Conservation (phyloP, 2,113 vertebrate genomes). For the Riparia riparia region DNA sequence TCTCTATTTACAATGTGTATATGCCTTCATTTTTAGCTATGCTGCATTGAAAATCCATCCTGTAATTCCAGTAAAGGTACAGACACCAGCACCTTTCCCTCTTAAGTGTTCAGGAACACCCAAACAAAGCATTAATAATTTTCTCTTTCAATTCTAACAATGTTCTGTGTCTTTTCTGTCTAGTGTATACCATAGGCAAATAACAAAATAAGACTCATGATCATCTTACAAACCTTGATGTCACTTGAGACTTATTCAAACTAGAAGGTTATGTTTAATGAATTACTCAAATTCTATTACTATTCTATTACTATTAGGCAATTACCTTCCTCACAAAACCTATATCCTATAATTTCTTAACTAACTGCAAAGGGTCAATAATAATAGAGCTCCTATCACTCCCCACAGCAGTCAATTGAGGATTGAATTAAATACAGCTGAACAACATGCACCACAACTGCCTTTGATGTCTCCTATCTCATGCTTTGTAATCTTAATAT, state of each 20-base stretch:
- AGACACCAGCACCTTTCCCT: not conserved
- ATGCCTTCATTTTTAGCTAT: not conserved
- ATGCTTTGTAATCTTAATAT: not conserved
- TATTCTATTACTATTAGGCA: not conserved
- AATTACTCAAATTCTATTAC: not conserved
- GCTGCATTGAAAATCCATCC: not conserved
- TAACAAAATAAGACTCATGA: not conserved
- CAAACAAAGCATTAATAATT: not conserved
- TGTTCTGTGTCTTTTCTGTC: not conserved
- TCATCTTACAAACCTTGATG: not conserved
- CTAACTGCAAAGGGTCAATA: not conserved
- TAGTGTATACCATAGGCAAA: not conserved
- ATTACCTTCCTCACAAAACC: not conserved
- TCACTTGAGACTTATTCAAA: not conserved
- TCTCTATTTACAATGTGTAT: not conserved
- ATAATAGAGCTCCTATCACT: not conserved
- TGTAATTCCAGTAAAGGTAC: not conserved
- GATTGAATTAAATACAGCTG: not conserved
- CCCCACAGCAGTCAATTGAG: not conserved
- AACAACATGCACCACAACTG: not conserved
- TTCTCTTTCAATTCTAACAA: not conserved
- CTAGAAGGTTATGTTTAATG: not conserved
- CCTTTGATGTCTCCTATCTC: not conserved
- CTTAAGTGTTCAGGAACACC: not conserved
- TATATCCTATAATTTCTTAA: not conserved